These are phyloP conservation scores for Bugula neritina DNA, from an alignment of 2,888 invertebrate genomes.

Conservation along the genomic window DNA sequence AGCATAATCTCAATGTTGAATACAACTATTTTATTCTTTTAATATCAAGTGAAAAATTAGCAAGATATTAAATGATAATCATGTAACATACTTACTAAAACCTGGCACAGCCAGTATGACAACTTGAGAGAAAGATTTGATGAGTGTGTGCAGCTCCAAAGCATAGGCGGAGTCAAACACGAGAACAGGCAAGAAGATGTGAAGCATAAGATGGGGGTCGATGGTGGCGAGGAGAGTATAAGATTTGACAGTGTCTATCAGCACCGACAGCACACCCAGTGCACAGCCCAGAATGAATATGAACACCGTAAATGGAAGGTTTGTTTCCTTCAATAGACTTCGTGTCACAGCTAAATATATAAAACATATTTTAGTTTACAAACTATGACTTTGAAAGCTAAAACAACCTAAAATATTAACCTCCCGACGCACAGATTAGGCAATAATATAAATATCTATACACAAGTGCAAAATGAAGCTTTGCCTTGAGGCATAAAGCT, in stretches of 20 bases:
- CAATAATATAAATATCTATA: too few species aligned
- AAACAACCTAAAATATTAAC: too few species aligned
- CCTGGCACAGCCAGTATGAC: slow-evolving; percentile 49
- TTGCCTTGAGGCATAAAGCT: too few species aligned
- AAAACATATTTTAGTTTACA: too few species aligned
- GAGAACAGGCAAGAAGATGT: slow-evolving; percentile 53
- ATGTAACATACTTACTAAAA: slow-evolving; percentile 47
- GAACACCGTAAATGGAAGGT: slow-evolving; percentile 53
- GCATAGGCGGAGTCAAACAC: slow-evolving; percentile 55
- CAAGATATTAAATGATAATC: too few species aligned
- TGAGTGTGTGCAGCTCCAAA: slow-evolving; percentile 53
- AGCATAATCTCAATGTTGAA: too few species aligned
- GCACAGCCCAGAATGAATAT: slow-evolving; percentile 48
- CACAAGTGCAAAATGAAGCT: too few species aligned
- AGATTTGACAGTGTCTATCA: slow-evolving; percentile 34
- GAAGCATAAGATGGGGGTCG: slow-evolving; percentile 50
- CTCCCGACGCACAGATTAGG: too few species aligned
- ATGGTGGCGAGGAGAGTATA: slow-evolving; percentile 39
- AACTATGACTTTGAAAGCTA: too few species aligned
- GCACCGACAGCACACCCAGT: slow-evolving; percentile 41
- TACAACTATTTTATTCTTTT: too few species aligned
- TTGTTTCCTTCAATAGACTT: slow-evolving; percentile 32
- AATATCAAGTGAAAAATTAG: too few species aligned
- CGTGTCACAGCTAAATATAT: slow-evolving; percentile 28
- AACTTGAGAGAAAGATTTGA: slow-evolving; percentile 47